Percentiles rank a stretch among this genome's conserved stretches.
Conservation (phyloP, 2,797 vertebrate genomes). For the Enteromius unitaeniatus region DNA sequence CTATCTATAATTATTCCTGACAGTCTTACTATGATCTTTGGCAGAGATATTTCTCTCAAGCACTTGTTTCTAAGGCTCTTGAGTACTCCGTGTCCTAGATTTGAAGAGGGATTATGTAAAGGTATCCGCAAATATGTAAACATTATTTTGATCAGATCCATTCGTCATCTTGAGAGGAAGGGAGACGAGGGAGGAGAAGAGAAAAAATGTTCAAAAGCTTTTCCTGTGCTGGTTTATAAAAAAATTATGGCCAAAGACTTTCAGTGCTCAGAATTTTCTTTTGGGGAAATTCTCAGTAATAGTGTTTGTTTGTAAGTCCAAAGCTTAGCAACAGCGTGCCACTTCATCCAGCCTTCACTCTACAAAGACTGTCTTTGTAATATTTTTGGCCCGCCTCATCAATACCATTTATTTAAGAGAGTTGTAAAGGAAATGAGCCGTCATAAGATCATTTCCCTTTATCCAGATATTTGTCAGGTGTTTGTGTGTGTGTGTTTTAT, state of each 20-base stretch:
- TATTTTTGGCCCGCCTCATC: conserved; percentile 71
- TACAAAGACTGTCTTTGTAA: conserved; percentile 78
- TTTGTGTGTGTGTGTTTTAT: conserved; percentile 39
- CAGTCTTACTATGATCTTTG: background rate
- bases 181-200: conserved; percentile 57
- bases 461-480: conserved; percentile 64
- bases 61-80: background rate
- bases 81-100: conserved; percentile 12
- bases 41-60: conserved; percentile 2
- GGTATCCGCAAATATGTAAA: conserved; percentile 19
- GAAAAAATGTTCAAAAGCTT: conserved; percentile 62
- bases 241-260: conserved; percentile 54
- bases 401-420: conserved; percentile 72
- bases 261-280: conserved; percentile 61
- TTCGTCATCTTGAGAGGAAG: background rate
- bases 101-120: conserved; percentile 20
- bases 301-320: conserved; percentile 80
- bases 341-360: conserved; percentile 74
- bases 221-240: conserved; percentile 17
- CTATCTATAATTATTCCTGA: background rate
- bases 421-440: conserved; percentile 78
- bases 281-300: conserved; percentile 66
- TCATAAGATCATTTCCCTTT: conserved; percentile 68
- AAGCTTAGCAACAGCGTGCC: conserved; percentile 81
- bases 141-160: conserved; percentile 15